Base-by-base conservation (phyloP, 2,797 vertebrate species). In the Hemibagrus guttatus region DNA sequence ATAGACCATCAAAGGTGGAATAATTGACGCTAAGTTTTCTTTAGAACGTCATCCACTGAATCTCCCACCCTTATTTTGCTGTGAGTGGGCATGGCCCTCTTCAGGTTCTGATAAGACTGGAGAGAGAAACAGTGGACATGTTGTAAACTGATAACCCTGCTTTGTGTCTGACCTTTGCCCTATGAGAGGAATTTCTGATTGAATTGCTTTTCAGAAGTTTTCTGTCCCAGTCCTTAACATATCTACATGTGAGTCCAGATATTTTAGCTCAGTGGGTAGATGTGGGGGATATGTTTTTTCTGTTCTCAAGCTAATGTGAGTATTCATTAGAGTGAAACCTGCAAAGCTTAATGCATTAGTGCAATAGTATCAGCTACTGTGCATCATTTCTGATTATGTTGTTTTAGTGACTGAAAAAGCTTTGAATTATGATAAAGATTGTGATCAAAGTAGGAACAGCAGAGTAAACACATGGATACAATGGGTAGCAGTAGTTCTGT, bases 111-210 rank as follows among this genome's bases (percentile, higher is more conserved):
- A 88, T 71, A 87, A 84, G 49, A 76, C 26, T 80, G 23, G 39
- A 83, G 78, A 81, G 78, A 72, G 66, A 86, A 71, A 81, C 56
- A 81, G 39, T 0, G 42, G 61, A 79, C 68, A 81, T 72, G 52
- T 46, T 89, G 87, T 84, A 85, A 89, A 89, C 89, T 82, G 84
- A 88, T 85, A 91, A 76, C 74, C 75, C 52, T 82, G 76, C 35
- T 87, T 63, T 90, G 76, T 81, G 64, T 85, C 72, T 72, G 84
- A 49, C 66, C 56, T 81, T 58, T 83, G 58, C n/a, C 63, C 83
- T 78, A n/a, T 31, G 31, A 69, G 56, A 58, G 59, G 78, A 83
- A 82, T 85, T 74, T 76, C 78, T 76, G 35, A 71, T 66, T 68
- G 52, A 83, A 56, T 59, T 84, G n/a, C 84, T 80, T 72, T 52